Percentiles rank a stretch among this genome's conserved stretches.
These are phyloP conservation scores for Polypedilum vanderplanki DNA, from an alignment of 1,140 invertebrate species.

Conservation along the genomic window DNA sequence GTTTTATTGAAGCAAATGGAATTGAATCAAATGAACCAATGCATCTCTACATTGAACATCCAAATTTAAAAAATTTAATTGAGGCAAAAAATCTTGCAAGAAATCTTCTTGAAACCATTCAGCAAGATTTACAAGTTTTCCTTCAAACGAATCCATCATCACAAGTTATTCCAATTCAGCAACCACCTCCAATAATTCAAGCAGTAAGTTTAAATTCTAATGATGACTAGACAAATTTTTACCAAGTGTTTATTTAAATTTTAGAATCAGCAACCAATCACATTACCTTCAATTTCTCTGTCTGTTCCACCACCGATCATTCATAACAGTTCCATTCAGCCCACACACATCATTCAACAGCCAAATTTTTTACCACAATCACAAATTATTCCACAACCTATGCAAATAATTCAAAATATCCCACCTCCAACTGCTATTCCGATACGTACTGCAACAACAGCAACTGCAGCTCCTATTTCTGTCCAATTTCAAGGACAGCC, in stretches of 20 bases:
- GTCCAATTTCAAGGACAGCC: slow-evolving; percentile 28
- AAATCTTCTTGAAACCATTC: slow-evolving; percentile 74
- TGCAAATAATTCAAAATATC: slow-evolving; percentile 7
- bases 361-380: slow-evolving; percentile 30
- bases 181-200: slow-evolving; percentile 44
- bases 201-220: slow-evolving; percentile 39
- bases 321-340: slow-evolving; percentile 19
- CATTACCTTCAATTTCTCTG: slow-evolving; percentile 28
- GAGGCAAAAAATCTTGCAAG: slow-evolving; percentile 65
- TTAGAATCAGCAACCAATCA: slow-evolving; percentile 7
- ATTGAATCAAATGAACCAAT: slow-evolving; percentile 70
- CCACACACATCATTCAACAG: slow-evolving; percentile 24
- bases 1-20: slow-evolving; percentile 54
- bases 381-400: slow-evolving; percentile 14
- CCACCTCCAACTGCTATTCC: not conserved
- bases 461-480: not conserved
- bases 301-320: slow-evolving; percentile 30
- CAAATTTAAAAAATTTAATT: slow-evolving; percentile 58
- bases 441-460: not conserved
- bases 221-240: slow-evolving; percentile 42
- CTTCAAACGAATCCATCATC: slow-evolving; percentile 49
- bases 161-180: slow-evolving; percentile 48
- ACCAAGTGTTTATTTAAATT: slow-evolving; percentile 14
- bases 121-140: slow-evolving; percentile 53
- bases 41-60: slow-evolving; percentile 69